phyloP scores from a whole-genome alignment of 2,113 vertebrate genomes.

The Ammodytes dubius region DNA sequence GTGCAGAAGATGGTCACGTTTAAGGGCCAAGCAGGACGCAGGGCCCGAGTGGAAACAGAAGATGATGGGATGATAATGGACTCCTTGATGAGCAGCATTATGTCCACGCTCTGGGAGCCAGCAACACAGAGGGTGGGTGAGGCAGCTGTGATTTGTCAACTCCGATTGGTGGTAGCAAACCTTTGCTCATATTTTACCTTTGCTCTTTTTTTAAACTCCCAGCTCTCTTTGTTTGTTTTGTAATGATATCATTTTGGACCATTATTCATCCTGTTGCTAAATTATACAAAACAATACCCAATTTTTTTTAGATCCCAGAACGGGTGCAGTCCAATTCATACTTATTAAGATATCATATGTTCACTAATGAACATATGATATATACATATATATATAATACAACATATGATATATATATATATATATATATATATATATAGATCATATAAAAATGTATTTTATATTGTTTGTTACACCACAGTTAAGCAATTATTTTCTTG shows the following conservation, averaged over 20 bases:
- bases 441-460: background rate
- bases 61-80: conserved; percentile 80
- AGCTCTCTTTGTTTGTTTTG: background rate
- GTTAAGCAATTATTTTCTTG: background rate
- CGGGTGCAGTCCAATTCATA: background rate
- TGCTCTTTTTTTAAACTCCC: background rate
- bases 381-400: too few relatives aligned
- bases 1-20: conserved; percentile 82
- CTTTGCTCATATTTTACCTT: background rate
- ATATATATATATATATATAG: too few relatives aligned
- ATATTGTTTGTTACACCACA: background rate
- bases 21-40: conserved; percentile 81
- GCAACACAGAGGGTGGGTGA: conserved; percentile 84
- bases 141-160: background rate
- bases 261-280: background rate
- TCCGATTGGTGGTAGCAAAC: background rate
- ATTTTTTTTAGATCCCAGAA: background rate
- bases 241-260: background rate
- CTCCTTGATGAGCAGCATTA: conserved; percentile 88
- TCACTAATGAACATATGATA: too few relatives aligned
- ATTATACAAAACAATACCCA: background rate
- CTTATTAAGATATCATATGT: background rate
- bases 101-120: conserved; percentile 86
- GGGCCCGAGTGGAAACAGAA: conserved; percentile 50
- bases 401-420: too few relatives aligned